Percentiles rank a stretch among this genome's conserved stretches.
Evolutionary conservation across 2,113 vertebrate genomes (phyloP).

Genomic region (Ciconia maguari): DNA sequence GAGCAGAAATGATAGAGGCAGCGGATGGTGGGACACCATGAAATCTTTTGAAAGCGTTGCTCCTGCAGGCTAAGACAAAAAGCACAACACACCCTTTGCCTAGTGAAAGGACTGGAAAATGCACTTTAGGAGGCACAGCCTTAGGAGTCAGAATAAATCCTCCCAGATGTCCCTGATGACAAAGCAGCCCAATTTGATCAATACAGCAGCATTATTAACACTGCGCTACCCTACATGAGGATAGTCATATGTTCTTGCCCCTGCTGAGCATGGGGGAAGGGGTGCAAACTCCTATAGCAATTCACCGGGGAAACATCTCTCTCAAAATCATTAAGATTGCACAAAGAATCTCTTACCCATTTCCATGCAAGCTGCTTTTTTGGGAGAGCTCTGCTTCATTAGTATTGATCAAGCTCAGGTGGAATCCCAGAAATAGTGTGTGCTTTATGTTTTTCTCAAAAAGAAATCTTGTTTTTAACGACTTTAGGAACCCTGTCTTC

Average conservation of each 20-base stretch:
- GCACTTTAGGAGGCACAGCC: background rate
- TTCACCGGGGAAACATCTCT: slow-evolving; percentile 36
- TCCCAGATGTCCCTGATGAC: slow-evolving; percentile 13
- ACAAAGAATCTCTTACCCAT: slow-evolving; percentile 16
- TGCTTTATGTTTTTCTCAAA: background rate
- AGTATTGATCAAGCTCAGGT: background rate
- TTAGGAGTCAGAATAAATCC: slow-evolving; percentile 37
- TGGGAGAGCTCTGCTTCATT: background rate
- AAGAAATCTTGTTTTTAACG: background rate
- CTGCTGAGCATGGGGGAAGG: slow-evolving; percentile 20
- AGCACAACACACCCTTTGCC: background rate
- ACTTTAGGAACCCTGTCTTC: background rate
- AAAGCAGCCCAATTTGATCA: slow-evolving; percentile 61
- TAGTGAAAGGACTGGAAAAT: slow-evolving; percentile 31
- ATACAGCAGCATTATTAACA: slow-evolving; percentile 70
- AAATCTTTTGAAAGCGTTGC: background rate
- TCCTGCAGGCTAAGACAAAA: slow-evolving; percentile 37
- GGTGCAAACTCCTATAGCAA: slow-evolving; percentile 15
- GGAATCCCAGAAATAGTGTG: background rate
- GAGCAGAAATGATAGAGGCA: background rate
- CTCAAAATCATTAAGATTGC: slow-evolving; percentile 37
- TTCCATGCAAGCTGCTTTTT: slow-evolving; percentile 18
- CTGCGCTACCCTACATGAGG: slow-evolving; percentile 39
- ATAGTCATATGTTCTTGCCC: slow-evolving; percentile 38
- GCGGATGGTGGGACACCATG: slow-evolving; percentile 2